These are phyloP conservation scores for Lochmaea capreae DNA, from an alignment of 2,888 invertebrate genomes.

Conservation along the genomic window DNA sequence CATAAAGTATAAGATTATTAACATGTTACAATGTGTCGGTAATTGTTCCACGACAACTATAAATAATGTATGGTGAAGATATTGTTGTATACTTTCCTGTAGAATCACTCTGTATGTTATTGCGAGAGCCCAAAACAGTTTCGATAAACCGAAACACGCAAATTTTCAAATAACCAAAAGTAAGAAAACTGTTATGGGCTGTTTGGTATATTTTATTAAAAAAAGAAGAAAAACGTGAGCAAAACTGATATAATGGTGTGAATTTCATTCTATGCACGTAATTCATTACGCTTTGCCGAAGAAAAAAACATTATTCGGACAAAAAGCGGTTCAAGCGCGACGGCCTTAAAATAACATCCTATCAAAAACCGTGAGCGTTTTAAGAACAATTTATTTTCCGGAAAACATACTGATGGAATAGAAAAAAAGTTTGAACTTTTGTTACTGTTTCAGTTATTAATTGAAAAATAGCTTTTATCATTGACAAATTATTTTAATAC, in stretches of 20 bases:
- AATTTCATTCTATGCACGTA: conserved; percentile 3
- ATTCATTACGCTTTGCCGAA: conserved; percentile 4
- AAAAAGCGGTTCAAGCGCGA: neutral
- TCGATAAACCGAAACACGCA: neutral
- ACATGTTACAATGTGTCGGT: too few species aligned
- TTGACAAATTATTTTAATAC: too few species aligned
- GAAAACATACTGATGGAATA: neutral
- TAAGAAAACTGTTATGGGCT: neutral
- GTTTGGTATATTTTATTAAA: neutral
- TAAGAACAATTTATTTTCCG: neutral
- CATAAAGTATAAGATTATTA: too few species aligned
- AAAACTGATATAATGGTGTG: neutral
- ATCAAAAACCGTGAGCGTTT: neutral
- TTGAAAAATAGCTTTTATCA: too few species aligned
- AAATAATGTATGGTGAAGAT: too few species aligned
- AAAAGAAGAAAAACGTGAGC: neutral
- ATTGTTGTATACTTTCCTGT: neutral
- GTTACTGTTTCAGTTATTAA: neutral
- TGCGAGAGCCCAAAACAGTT: neutral
- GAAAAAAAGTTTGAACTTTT: neutral
- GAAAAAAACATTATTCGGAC: neutral
- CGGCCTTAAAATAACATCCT: neutral
- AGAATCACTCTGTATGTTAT: neutral
- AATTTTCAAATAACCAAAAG: neutral
- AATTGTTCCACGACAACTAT: too few species aligned